These are phyloP conservation scores for Piprites chloris DNA, from an alignment of 2,113 vertebrate genomes.

Conservation along the genomic window DNA sequence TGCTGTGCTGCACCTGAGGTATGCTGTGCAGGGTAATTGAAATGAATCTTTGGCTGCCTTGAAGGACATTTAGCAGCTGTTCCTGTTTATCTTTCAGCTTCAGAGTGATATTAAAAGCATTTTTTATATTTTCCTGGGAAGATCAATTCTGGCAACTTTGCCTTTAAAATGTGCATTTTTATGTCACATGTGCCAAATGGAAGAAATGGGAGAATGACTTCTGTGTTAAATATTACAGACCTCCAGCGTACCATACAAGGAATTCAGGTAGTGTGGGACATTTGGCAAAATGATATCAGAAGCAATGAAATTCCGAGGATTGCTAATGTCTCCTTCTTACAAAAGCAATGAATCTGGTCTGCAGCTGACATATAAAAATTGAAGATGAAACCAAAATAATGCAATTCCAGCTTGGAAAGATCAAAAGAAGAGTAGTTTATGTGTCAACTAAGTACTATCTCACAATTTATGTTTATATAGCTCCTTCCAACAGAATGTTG, in stretches of 20 bases:
- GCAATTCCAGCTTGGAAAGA: background rate
- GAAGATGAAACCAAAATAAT: background rate
- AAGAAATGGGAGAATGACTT: conserved; percentile 9
- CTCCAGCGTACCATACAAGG: background rate
- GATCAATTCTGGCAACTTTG: conserved; percentile 43
- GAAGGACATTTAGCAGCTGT: conserved; percentile 72
- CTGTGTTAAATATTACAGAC: conserved; percentile 11
- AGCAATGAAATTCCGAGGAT: background rate
- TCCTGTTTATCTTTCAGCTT: conserved; percentile 69
- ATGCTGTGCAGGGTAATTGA: conserved; percentile 56
- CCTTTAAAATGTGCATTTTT: conserved; percentile 64
- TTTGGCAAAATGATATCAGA: background rate
- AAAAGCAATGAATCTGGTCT: conserved; percentile 36
- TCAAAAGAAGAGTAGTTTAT: background rate
- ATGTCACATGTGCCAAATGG: conserved; percentile 47
- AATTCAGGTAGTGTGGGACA: conserved; percentile 14
- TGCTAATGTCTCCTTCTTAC: background rate
- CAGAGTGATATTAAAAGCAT: conserved; percentile 50
- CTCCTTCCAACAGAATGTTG: background rate
- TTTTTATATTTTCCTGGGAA: conserved; percentile 69
- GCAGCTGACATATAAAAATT: background rate
- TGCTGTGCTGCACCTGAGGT: conserved; percentile 58
- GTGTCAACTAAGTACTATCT: background rate
- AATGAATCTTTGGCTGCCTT: conserved; percentile 61
- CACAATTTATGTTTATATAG: background rate